Base-by-base conservation (phyloP, 2,113 vertebrate genomes). In the Xyrauchen texanus region DNA sequence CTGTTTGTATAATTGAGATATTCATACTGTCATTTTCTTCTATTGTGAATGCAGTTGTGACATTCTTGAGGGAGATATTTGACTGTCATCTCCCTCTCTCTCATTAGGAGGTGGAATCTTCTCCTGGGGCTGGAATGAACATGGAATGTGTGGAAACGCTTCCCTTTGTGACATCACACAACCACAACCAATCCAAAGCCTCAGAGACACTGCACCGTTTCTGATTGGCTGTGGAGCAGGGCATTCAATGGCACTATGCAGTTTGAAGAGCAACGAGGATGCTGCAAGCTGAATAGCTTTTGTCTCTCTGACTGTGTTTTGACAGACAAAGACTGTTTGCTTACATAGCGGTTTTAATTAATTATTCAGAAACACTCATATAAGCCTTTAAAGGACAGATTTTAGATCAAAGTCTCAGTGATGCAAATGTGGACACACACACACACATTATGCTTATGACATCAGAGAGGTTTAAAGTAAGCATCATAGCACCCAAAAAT, bases 91-190 rank as follows among this genome's bases (percentile, higher is more conserved):
- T 78, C 85, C 71, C 88, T 76, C 80, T 78, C 85, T 73, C 88
- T 76, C 80, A 85, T 53, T 86, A 98, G 96, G 89, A 73, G 90
- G 80, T 2, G 12, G 5, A 0, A 94, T 96, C 67, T 84, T 94
- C 82, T 96, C 96, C 4, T 98, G 96, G 96, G 96, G 97, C 81
- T 99, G 97, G 97, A 98, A 98, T 0, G 97, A 98, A 73, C 96
- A 99, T 0, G 96, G 21, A 4, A 98, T 97, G 96, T 98, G 97
- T 9, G 96, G 96, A 42, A 92, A 95, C 6, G 93, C 94, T 80
- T 93, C 90, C 0, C 90, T 95, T 85, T 85, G 70, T 49, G 88
- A 95, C 4, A 0, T 96, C 80, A 46, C 3, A 49, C 63, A 86
- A 74, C 97, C 96, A 0, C 89, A 88, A 78, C 88, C 83, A 0